Evolutionary conservation across 2,888 invertebrate species (phyloP).

Genomic region (Blastobasis adustella): DNA sequence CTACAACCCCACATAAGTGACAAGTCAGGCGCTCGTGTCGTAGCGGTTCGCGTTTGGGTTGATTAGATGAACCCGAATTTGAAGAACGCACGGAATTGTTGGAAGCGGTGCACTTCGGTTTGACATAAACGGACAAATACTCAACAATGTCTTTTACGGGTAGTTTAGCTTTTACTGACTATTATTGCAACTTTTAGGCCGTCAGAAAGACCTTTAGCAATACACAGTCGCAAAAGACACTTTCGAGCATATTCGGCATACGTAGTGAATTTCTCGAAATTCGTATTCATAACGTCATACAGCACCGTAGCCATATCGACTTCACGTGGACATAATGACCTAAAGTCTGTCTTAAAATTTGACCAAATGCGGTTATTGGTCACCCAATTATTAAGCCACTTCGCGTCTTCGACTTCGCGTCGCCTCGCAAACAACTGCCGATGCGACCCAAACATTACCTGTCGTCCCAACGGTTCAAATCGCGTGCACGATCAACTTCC

Average conservation of each 20-base stretch:
- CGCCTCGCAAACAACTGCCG: conserved; percentile 12
- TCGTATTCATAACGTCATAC: conserved; percentile 8
- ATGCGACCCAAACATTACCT: conserved; percentile 7
- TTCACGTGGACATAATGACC: conserved; percentile 10
- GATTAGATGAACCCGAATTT: background rate
- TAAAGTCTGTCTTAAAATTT: conserved; percentile 14
- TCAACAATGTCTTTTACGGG: too few relatives aligned
- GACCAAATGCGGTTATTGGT: conserved; percentile 11
- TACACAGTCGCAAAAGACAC: conserved; percentile 7
- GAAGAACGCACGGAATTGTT: too few relatives aligned
- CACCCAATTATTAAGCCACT: conserved; percentile 13
- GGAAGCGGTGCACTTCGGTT: too few relatives aligned
- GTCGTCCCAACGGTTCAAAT: conserved; percentile 9
- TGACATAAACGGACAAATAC: too few relatives aligned
- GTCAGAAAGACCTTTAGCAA: conserved; percentile 3
- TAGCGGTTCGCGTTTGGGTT: too few relatives aligned
- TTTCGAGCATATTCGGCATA: conserved; percentile 14
- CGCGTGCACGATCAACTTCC: conserved; percentile 7
- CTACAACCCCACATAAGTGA: too few relatives aligned
- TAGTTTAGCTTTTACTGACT: too few relatives aligned
- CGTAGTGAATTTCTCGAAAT: conserved; percentile 8
- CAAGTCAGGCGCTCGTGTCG: too few relatives aligned
- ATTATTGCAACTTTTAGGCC: too few relatives aligned
- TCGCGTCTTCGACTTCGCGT: conserved; percentile 7
- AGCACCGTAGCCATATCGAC: too few relatives aligned